phyloP scores from a whole-genome alignment of 1,140 invertebrate genomes.

The Drosophila burlai region DNA sequence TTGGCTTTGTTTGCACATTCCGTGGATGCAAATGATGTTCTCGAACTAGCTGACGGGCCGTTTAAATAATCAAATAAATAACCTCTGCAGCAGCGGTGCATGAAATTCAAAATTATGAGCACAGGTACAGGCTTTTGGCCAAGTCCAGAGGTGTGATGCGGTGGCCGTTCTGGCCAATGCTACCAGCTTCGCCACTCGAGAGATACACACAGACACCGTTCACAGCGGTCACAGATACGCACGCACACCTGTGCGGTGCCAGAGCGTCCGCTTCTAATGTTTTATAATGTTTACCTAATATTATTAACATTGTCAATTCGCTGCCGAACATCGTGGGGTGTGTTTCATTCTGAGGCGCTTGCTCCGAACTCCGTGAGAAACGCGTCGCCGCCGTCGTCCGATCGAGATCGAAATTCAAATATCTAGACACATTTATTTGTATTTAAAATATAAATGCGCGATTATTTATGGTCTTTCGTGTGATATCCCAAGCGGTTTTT shows the following conservation, averaged over 20 bases:
- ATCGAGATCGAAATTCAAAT: constrained; percentile 42
- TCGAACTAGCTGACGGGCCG: constrained; percentile 30
- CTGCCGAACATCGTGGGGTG: constrained; percentile 81
- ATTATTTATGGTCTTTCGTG: constrained; percentile 39
- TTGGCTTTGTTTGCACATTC: constrained; percentile 15
- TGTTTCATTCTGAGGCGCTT: constrained; percentile 80
- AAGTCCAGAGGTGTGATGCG: constrained; percentile 45
- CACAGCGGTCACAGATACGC: constrained; percentile 8
- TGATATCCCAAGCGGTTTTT: constrained; percentile 24
- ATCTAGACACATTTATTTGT: constrained; percentile 30
- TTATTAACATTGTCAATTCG: constrained; percentile 84
- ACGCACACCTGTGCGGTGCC: constrained; percentile 19
- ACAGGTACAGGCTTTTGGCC: constrained; percentile 43
- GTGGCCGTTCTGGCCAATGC: constrained; percentile 25
- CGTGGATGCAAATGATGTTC: constrained; percentile 43
- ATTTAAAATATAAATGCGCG: constrained; percentile 49
- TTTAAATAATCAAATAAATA: constrained; percentile 57
- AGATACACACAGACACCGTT: constrained; percentile 1
- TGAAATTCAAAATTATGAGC: constrained; percentile 36
- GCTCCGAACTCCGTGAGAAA: constrained; percentile 66
- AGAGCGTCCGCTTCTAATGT: constrained; percentile 72
- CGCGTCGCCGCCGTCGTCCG: constrained; percentile 53
- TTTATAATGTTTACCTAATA: constrained; percentile 85
- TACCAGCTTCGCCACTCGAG: constrained; percentile 16
- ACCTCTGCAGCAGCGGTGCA: constrained; percentile 20